Conservation (phyloP, 92 coral and sea anemone species). For the Pocillopora grandis region DNA sequence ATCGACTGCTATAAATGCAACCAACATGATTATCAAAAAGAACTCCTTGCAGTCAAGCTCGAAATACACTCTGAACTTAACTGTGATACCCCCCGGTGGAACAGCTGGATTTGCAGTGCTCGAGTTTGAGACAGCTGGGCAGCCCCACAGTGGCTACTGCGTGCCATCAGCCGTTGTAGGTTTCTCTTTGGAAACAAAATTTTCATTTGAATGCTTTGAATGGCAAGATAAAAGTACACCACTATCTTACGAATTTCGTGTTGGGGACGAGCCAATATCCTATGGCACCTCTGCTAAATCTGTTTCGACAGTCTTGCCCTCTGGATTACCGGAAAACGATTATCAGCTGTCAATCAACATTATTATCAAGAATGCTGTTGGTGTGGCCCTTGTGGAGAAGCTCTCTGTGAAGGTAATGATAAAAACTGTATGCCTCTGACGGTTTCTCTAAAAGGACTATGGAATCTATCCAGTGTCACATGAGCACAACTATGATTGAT, state of each 20-base stretch:
- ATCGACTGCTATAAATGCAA: neutral
- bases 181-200: neutral
- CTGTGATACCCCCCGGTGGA: neutral
- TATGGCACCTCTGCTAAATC: neutral
- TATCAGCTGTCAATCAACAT: neutral
- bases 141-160: neutral
- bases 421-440: no score
- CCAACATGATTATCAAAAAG: neutral
- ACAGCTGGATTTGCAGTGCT: neutral
- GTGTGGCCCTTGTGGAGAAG: neutral
- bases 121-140: neutral
- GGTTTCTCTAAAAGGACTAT: no score
- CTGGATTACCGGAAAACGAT: neutral
- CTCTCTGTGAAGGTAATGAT: neutral
- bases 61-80: neutral
- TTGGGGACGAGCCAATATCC: neutral
- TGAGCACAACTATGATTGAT: no score
- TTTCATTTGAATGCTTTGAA: neutral
- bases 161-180: neutral
- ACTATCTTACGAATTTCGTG: neutral
- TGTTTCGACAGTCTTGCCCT: neutral
- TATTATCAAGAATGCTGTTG: neutral
- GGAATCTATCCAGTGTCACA: no score
- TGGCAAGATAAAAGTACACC: constrained; percentile 4
- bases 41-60: neutral